Conservation (phyloP, 2,797 vertebrate genomes). For the Sardinella longiceps region DNA sequence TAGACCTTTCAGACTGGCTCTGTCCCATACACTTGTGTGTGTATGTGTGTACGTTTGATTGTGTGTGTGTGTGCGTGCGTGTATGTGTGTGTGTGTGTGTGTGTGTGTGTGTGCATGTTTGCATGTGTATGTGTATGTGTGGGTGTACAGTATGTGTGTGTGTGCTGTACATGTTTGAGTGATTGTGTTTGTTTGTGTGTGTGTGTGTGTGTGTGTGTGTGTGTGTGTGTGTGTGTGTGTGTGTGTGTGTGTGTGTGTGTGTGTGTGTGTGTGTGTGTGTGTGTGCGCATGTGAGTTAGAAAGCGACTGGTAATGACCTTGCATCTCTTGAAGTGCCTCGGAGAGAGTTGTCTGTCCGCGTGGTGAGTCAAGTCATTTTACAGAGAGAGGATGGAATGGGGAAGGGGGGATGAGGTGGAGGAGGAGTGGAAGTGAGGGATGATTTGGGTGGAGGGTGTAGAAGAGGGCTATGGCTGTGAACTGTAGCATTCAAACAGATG, state of each 20-base stretch:
- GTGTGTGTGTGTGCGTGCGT: neutral
- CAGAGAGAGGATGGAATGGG: neutral
- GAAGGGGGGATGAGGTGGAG: neutral
- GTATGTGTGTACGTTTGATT: neutral
- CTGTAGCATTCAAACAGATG: neutral
- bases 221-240: constrained; percentile 15
- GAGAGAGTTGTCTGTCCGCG: neutral
- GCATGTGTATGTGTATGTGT: too few relatives aligned
- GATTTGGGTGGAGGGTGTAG: neutral
- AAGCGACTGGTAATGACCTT: neutral
- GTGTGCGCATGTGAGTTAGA: constrained; percentile 6
- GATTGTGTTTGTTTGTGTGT: too few relatives aligned
- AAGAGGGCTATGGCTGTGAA: neutral
- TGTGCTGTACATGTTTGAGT: too few relatives aligned
- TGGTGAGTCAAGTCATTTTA: neutral
- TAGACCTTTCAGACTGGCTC: too few relatives aligned
- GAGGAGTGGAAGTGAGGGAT: too few relatives aligned
- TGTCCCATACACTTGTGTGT: too few relatives aligned
- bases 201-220: constrained; percentile 20
- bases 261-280: constrained; percentile 10
- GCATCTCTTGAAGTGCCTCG: neutral
- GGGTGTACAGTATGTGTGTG: too few relatives aligned
- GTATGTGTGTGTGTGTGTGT: neutral
- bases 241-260: constrained; percentile 17
- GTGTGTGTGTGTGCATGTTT: too few relatives aligned